Percentiles rank a stretch among this genome's conserved stretches.
Evolutionary conservation across 2,797 vertebrate genomes (phyloP).

Genomic region (Avahi laniger): DNA sequence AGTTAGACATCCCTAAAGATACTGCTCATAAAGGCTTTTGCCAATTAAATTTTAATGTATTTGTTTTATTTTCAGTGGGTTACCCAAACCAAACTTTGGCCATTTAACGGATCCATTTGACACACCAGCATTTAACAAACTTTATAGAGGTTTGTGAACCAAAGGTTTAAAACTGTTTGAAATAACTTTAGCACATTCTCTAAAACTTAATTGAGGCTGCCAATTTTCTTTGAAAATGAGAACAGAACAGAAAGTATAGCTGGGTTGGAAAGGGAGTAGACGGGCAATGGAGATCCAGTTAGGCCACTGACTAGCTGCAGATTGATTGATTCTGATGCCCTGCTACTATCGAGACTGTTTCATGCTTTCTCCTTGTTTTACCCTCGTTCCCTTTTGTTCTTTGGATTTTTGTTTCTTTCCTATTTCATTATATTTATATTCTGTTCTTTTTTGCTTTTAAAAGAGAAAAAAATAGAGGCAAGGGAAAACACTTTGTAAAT

Average conservation of each 20-base stretch:
- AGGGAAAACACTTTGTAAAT: constrained; percentile 28
- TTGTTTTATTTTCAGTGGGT: constrained; percentile 86
- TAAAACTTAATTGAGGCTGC: constrained; percentile 60
- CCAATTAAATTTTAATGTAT: constrained; percentile 71
- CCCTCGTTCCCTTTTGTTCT: background rate
- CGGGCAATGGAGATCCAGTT: background rate
- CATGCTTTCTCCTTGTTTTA: background rate
- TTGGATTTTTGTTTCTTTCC: background rate
- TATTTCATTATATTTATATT: background rate
- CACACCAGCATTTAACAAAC: constrained; percentile 93
- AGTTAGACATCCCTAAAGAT: constrained; percentile 38
- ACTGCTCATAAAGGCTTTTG: constrained; percentile 58
- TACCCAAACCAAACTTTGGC: constrained; percentile 90
- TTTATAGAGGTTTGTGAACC: constrained; percentile 92
- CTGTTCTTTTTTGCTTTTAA: background rate
- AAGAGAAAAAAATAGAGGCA: constrained; percentile 14
- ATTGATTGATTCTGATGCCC: background rate
- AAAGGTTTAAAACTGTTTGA: constrained; percentile 72
- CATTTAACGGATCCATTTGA: constrained; percentile 93
- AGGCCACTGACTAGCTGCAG: background rate
- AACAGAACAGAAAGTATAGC: constrained; percentile 18
- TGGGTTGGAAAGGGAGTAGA: constrained; percentile 41
- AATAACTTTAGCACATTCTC: constrained; percentile 63
- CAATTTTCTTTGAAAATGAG: constrained; percentile 70
- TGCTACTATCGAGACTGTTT: background rate